phyloP scores from a whole-genome alignment of 2,113 vertebrate species.

The Uropsilus gracilis region DNA sequence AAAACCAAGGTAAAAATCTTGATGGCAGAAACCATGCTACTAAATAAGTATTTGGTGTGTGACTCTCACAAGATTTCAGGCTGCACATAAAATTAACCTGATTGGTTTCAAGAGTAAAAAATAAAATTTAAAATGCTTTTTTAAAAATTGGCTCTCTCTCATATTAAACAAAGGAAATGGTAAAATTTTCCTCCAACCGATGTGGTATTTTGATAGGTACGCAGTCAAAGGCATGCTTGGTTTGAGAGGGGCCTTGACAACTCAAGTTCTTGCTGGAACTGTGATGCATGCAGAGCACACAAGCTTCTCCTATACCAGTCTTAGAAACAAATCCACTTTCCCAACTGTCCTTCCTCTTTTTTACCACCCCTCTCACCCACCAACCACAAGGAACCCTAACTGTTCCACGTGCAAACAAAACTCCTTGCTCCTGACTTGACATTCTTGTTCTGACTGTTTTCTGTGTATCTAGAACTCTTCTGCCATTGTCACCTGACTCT shows the following conservation, averaged over 20 bases:
- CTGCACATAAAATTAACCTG: not conserved
- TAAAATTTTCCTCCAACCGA: not conserved
- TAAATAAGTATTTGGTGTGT: not conserved
- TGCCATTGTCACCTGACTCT: not conserved
- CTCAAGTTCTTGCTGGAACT: not conserved
- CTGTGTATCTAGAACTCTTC: not conserved
- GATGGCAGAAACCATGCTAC: not conserved
- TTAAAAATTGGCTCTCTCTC: not conserved
- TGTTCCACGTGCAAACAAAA: not conserved
- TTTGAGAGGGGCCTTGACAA: not conserved
- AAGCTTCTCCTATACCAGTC: not conserved
- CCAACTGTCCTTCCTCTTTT: not conserved
- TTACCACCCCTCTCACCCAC: not conserved
- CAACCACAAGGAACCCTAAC: not conserved
- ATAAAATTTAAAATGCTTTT: not conserved
- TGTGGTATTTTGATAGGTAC: not conserved
- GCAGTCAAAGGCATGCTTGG: not conserved
- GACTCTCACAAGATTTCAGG: not conserved
- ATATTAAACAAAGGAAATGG: not conserved
- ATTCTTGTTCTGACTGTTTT: not conserved
- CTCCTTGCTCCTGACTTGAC: not conserved
- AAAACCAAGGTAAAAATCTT: constrained; percentile 9
- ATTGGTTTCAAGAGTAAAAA: constrained; percentile 33
- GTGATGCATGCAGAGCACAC: not conserved
- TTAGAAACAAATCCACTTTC: not conserved